Evolutionary conservation across 2,797 vertebrate genomes (phyloP), one percentile per base, ranked within the genome.

Genomic region (Crocodylus rhombifer): DNA sequence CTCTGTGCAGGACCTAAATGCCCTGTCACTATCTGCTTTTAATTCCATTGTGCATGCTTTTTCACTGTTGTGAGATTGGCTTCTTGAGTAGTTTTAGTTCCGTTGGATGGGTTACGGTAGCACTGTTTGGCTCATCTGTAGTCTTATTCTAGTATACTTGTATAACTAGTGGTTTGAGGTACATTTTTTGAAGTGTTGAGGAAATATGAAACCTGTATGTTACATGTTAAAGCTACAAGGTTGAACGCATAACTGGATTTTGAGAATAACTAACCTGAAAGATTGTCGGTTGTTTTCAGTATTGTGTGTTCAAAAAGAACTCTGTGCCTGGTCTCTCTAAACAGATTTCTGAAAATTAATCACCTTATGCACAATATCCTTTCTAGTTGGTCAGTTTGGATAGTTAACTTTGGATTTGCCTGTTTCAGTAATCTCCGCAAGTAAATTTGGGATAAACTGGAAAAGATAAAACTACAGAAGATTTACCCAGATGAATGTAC

Each of bases 261-360:
- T 90, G 80, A 78, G 87, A 91, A 77, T 77, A 57, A 91, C 69
- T 91, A 73, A 82, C 88, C 91, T 96, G 77, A 94, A 89, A 74
- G 84, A 86, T 86, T 79, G n/a, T 91, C 71, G 81, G 58, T 96
- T 86, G 60, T 77, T 97, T 96, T 91, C 14, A 58, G 12, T 96
- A 89, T 84, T 96, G 85, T 95, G 76, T 96, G 91, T 92, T 97
- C 82, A 94, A 79, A 36, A 97, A 96, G 73, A 96, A 95, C 60
- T 94, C 74, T 96, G 95, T 97, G 92, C 92, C 94, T 97, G 78
- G 82, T 94, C 97, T 91, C 80, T 82, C 88, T 80, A 86, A 97
- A 90, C 67, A 86, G 69, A 92, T 91, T 81, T 83, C 81, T 89
- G 75, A 67, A 89, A 81, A 92, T 92, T 79, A 5, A 25, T 96